These are phyloP conservation scores for Limnephilus rhombicus DNA, from an alignment of 2,888 invertebrate species.

Conservation along the genomic window DNA sequence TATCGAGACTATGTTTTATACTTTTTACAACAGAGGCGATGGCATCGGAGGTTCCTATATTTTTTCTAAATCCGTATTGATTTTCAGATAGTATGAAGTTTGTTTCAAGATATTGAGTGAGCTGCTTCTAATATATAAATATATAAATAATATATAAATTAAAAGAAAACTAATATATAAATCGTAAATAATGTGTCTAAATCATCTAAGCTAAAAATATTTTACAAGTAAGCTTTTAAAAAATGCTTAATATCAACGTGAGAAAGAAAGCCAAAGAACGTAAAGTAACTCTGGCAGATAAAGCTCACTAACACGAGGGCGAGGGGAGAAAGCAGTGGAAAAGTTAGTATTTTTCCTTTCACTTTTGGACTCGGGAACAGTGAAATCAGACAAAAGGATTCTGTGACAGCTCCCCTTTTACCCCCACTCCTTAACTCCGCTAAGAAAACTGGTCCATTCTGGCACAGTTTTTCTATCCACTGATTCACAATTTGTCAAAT, in stretches of 20 bases:
- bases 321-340: neutral
- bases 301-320: neutral
- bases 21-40: no score
- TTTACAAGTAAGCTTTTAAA: neutral
- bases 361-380: constrained; percentile 13
- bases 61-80: no score
- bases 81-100: no score
- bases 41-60: no score
- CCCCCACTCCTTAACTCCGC: constrained; percentile 26
- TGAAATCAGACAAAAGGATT: constrained; percentile 53
- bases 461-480: constrained; percentile 6
- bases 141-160: no score
- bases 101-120: no score
- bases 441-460: constrained; percentile 8
- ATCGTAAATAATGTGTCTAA: neutral
- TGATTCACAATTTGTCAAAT: neutral
- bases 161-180: neutral
- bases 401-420: constrained; percentile 61
- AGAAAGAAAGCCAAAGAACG: neutral
- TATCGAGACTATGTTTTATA: no score
- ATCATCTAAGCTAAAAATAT: neutral
- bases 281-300: neutral
- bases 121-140: no score
- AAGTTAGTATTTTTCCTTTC: constrained; percentile 40
- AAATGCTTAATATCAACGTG: neutral